Conservation (phyloP, 2,888 invertebrate genomes). For the Aphidius colemani region DNA sequence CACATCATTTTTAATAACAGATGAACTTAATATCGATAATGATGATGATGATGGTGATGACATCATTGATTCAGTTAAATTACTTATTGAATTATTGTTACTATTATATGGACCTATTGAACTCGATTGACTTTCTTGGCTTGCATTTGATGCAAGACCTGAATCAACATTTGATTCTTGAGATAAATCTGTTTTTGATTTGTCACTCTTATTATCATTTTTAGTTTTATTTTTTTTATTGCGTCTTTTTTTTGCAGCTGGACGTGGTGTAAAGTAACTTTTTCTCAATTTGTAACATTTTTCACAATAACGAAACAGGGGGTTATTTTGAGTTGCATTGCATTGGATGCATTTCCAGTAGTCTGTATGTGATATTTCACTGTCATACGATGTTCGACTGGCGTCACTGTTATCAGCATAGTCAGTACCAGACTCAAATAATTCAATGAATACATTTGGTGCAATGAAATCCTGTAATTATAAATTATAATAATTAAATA, state of each 20-base stretch:
- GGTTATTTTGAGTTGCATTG: slow-evolving; percentile 67
- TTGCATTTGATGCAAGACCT: slow-evolving; percentile 52
- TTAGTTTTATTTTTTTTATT: slow-evolving; percentile 22
- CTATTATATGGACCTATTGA: slow-evolving; percentile 17
- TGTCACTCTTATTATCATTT: slow-evolving; percentile 1
- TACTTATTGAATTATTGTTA: not conserved
- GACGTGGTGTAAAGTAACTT: slow-evolving; percentile 71
- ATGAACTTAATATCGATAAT: no score
- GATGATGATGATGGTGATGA: slow-evolving; percentile 1
- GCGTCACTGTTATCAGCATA: slow-evolving; percentile 52
- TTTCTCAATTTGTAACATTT: slow-evolving; percentile 75
- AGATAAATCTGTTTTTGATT: slow-evolving; percentile 9
- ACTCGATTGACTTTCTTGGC: slow-evolving; percentile 48
- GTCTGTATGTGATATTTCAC: slow-evolving; percentile 65
- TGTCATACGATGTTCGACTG: slow-evolving; percentile 46
- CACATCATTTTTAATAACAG: not conserved
- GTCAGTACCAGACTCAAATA: slow-evolving; percentile 42
- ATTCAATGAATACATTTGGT: slow-evolving; percentile 28
- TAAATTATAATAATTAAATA: slow-evolving; percentile 2
- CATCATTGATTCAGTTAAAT: not conserved
- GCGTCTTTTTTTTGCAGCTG: slow-evolving; percentile 51
- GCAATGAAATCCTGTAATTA: slow-evolving; percentile 40
- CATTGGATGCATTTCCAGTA: slow-evolving; percentile 72
- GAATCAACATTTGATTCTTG: slow-evolving; percentile 52
- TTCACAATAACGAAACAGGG: slow-evolving; percentile 71